Evolutionary conservation across 2,888 invertebrate species (phyloP).

Genomic region (Linyphia triangularis): DNA sequence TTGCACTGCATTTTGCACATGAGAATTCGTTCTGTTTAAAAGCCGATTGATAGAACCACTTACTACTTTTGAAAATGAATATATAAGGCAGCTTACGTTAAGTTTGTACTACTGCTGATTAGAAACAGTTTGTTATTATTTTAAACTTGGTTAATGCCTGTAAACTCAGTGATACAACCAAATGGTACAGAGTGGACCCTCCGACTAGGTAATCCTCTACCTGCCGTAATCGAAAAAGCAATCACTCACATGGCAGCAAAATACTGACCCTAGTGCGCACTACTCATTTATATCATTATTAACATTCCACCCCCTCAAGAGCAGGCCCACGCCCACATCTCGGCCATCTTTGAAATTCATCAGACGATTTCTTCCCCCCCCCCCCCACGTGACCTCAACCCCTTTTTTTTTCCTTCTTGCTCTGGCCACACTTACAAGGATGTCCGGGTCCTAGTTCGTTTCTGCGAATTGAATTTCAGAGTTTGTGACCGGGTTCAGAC

Average conservation of each 20-base stretch:
- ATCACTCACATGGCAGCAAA: not conserved
- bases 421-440: not conserved
- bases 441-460: not conserved
- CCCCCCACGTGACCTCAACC: not conserved
- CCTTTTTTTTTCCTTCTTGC: not conserved
- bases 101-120: too few relatives aligned
- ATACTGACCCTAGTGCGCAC: not conserved
- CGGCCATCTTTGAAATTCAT: not conserved
- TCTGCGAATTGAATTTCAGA: constrained; percentile 3
- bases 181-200: too few relatives aligned
- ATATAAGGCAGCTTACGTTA: too few relatives aligned
- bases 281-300: constrained; percentile 49
- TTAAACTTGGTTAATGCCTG: too few relatives aligned
- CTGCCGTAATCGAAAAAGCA: not conserved
- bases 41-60: too few relatives aligned
- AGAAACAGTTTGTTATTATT: too few relatives aligned
- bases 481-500: too few relatives aligned
- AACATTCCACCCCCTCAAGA: constrained; percentile 54
- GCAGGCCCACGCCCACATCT: not conserved
- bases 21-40: too few relatives aligned
- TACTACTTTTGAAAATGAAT: too few relatives aligned
- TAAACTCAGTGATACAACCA: too few relatives aligned
- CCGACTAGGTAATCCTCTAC: not conserved
- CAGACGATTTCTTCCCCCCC: not conserved
- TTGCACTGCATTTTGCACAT: too few relatives aligned